phyloP scores from a whole-genome alignment of 2,113 vertebrate genomes.

The Tauraco erythrolophus region DNA sequence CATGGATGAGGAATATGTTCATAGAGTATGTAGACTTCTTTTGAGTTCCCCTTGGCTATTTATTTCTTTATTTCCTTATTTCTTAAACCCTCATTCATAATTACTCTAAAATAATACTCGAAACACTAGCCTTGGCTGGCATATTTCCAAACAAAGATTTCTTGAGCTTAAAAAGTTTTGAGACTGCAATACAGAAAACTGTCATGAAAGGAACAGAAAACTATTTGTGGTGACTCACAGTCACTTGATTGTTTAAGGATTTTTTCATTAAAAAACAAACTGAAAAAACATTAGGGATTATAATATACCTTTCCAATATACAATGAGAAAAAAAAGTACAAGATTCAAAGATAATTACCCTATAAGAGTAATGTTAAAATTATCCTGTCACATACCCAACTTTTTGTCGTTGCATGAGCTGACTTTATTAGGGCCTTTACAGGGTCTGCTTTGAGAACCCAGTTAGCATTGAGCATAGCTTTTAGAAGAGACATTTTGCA shows the following conservation, averaged over 20 bases:
- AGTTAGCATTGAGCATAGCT: not conserved
- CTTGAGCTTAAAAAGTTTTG: not conserved
- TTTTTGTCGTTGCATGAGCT: not conserved
- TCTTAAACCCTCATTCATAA: not conserved
- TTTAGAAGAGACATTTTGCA: not conserved
- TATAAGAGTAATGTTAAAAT: not conserved
- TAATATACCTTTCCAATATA: not conserved
- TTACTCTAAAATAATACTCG: not conserved
- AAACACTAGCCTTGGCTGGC: not conserved
- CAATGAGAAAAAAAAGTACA: not conserved
- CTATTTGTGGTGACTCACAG: not conserved
- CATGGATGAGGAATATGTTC: not conserved
- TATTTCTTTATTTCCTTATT: not conserved
- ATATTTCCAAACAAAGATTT: not conserved
- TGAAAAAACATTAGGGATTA: not conserved
- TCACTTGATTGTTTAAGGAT: not conserved
- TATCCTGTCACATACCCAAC: not conserved
- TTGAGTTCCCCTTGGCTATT: not conserved
- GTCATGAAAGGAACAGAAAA: not conserved
- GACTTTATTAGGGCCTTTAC: not conserved
- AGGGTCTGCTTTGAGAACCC: not conserved
- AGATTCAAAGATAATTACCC: not conserved
- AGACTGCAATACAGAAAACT: accelerated
- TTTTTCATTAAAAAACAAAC: not conserved
- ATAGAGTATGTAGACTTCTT: not conserved